phyloP scores from a whole-genome alignment of 2,113 vertebrate genomes.

The Numenius arquata region DNA sequence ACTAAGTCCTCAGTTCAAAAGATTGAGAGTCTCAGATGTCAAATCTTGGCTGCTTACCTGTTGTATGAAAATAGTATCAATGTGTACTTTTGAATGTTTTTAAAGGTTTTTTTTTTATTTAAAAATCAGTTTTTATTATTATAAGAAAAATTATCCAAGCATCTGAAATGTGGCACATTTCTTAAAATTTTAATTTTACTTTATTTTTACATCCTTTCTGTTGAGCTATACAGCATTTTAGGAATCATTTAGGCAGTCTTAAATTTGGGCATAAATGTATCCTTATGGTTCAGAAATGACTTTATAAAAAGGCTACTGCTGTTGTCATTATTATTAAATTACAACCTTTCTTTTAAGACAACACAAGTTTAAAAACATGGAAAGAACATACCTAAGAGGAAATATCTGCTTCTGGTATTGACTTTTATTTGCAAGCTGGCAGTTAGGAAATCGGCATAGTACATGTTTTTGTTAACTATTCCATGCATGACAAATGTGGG shows the following conservation, averaged over 20 bases:
- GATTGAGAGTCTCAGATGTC: background rate
- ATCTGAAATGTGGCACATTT: background rate
- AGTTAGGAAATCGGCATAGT: background rate
- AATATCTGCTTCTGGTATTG: background rate
- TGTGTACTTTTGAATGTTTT: background rate
- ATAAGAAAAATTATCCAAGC: background rate
- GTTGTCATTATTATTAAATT: background rate
- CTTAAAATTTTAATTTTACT: background rate
- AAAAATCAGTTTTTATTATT: background rate
- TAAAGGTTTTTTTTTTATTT: background rate
- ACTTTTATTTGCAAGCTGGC: background rate
- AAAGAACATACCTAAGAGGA: background rate
- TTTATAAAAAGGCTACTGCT: background rate
- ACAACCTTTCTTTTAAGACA: background rate
- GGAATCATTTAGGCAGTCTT: background rate
- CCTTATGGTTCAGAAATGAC: background rate
- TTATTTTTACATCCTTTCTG: background rate
- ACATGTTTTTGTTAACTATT: background rate
- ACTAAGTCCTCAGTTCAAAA: background rate
- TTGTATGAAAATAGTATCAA: background rate
- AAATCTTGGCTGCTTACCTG: background rate
- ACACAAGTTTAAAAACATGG: background rate
- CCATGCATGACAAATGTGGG: background rate
- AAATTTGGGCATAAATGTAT: background rate
- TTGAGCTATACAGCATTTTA: background rate